phyloP scores from a whole-genome alignment of 2,888 invertebrate species.

The Caradrina kadenii region DNA sequence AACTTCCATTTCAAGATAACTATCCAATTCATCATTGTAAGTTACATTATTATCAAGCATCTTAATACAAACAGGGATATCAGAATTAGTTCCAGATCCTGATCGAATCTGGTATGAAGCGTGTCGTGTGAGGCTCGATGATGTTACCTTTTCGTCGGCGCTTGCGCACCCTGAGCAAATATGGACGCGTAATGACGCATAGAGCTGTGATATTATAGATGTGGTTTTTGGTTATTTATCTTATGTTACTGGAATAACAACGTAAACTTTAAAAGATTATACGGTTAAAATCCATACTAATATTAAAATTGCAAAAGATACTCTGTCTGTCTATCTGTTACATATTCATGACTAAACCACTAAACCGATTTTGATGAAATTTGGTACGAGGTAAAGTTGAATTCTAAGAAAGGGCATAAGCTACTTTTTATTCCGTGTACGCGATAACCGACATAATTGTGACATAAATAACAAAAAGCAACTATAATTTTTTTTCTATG shows the following conservation, averaged over 20 bases:
- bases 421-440: no score
- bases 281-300: no score
- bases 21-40: constrained; percentile 42
- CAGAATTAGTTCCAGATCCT: constrained; percentile 61
- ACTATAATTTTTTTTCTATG: background rate
- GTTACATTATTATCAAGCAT: constrained; percentile 43
- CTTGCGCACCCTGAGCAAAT: constrained; percentile 74
- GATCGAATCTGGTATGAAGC: constrained; percentile 62
- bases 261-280: no score
- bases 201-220: constrained; percentile 65
- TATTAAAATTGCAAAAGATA: no score
- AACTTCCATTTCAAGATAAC: constrained; percentile 10
- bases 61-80: constrained; percentile 41
- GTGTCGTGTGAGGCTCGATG: constrained; percentile 42
- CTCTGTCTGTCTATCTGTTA: no score
- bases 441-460: no score
- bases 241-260: background rate
- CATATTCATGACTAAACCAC: no score
- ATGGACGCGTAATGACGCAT: constrained; percentile 76
- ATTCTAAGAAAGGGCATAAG: no score
- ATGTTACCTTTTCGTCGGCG: constrained; percentile 56
- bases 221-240: background rate
- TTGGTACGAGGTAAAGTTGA: no score
- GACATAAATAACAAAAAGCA: background rate
- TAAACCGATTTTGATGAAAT: no score